phyloP scores from a whole-genome alignment of 2,113 vertebrate species.

The Rhineura floridana region DNA sequence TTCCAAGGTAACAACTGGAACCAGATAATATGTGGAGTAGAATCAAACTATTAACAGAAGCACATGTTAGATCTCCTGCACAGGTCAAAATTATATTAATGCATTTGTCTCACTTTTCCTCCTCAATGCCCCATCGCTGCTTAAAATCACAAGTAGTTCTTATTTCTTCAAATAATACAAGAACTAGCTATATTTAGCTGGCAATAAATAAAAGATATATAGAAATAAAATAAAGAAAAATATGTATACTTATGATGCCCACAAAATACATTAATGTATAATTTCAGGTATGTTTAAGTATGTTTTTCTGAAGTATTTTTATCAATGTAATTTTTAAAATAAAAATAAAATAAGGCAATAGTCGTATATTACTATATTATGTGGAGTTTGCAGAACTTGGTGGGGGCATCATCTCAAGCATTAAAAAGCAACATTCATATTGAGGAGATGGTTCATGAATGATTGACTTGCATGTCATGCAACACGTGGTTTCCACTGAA shows the following conservation, averaged over 20 bases:
- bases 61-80: constrained; percentile 56
- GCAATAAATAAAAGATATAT: background rate
- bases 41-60: constrained; percentile 65
- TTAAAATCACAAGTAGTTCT: constrained; percentile 31
- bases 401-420: no score
- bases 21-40: constrained; percentile 59
- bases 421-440: background rate
- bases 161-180: constrained; percentile 31
- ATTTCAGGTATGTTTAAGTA: background rate
- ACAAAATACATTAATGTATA: constrained; percentile 38
- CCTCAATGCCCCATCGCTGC: constrained; percentile 50
- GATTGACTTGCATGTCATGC: background rate
- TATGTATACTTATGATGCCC: constrained; percentile 36
- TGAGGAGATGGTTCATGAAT: background rate
- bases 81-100: constrained; percentile 70
- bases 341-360: background rate
- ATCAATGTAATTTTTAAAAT: background rate
- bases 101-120: constrained; percentile 43
- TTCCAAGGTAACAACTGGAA: constrained; percentile 68
- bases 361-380: background rate
- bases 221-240: no score
- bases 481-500: background rate
- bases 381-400: background rate
- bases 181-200: constrained; percentile 21
- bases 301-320: background rate